Percentiles rank a stretch among this genome's conserved stretches.
phyloP scores from a whole-genome alignment of 2,113 vertebrate species.

The Poeciliopsis turrubarensis region DNA sequence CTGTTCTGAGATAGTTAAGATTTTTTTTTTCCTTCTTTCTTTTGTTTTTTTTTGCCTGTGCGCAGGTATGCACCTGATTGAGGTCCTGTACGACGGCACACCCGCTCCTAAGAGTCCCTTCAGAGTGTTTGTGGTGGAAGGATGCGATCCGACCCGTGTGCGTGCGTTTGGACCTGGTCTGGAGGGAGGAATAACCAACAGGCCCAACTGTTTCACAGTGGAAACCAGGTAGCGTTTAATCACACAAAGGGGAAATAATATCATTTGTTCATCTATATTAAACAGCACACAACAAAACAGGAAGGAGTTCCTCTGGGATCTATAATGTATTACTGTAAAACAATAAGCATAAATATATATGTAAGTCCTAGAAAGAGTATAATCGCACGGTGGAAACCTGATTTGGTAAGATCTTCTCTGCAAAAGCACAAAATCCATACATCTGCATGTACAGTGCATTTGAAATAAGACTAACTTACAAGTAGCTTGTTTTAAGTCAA shows the following conservation, averaged over 20 bases:
- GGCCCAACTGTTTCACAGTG: constrained; percentile 93
- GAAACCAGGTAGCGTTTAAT: constrained; percentile 78
- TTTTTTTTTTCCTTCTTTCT: not conserved
- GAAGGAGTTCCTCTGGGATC: not conserved
- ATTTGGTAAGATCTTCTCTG: too few species aligned
- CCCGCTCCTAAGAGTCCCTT: constrained; percentile 92
- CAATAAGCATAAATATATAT: too few species aligned
- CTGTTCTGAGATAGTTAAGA: constrained; percentile 9
- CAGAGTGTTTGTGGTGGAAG: constrained; percentile 89
- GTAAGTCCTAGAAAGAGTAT: too few species aligned
- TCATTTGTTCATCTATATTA: not conserved
- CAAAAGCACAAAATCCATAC: too few species aligned
- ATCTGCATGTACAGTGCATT: too few species aligned
- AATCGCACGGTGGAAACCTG: too few species aligned
- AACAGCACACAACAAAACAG: not conserved
- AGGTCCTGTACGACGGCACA: constrained; percentile 88
- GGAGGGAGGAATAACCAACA: constrained; percentile 90
- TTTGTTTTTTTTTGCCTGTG: constrained; percentile 14
- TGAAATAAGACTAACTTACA: too few species aligned
- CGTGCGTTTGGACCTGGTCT: constrained; percentile 91
- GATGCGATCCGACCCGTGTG: constrained; percentile 90
- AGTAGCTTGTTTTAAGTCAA: too few species aligned
- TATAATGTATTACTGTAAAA: not conserved
- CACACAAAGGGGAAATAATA: not conserved
- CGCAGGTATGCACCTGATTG: constrained; percentile 89